These are phyloP conservation scores for Tachina lurida DNA, from an alignment of 2,888 invertebrate genomes.

Conservation along the genomic window DNA sequence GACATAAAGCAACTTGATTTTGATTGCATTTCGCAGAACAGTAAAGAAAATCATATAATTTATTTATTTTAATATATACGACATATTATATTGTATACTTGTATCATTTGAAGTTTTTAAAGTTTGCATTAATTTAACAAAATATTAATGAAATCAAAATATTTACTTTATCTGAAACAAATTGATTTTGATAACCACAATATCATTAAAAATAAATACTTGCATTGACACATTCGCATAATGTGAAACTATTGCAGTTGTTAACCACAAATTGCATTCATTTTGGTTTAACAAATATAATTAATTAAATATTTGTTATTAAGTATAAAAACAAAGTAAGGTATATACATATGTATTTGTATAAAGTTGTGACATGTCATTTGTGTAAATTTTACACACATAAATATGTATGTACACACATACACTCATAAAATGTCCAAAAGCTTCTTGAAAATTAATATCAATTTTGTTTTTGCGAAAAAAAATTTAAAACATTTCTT, in stretches of 20 bases:
- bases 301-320: slow-evolving; percentile 23
- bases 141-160: background rate
- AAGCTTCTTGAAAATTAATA: too few relatives aligned
- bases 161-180: background rate
- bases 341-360: background rate
- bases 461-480: too few relatives aligned
- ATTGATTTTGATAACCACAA: slow-evolving; percentile 33
- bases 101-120: background rate
- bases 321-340: background rate
- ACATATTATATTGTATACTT: background rate
- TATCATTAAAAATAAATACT: slow-evolving; percentile 33
- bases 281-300: slow-evolving; percentile 30
- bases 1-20: too few relatives aligned
- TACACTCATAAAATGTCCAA: too few relatives aligned
- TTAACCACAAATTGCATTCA: slow-evolving; percentile 47
- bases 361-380: background rate
- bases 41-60: slow-evolving; percentile 7
- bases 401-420: too few relatives aligned
- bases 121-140: background rate
- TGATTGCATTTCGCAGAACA: too few relatives aligned
- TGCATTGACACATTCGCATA: background rate
- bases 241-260: slow-evolving; percentile 17
- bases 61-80: background rate
- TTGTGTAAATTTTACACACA: too few relatives aligned
- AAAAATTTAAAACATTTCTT: too few relatives aligned